phyloP scores from a whole-genome alignment of 2,797 vertebrate genomes.

The Acanthornis magna region DNA sequence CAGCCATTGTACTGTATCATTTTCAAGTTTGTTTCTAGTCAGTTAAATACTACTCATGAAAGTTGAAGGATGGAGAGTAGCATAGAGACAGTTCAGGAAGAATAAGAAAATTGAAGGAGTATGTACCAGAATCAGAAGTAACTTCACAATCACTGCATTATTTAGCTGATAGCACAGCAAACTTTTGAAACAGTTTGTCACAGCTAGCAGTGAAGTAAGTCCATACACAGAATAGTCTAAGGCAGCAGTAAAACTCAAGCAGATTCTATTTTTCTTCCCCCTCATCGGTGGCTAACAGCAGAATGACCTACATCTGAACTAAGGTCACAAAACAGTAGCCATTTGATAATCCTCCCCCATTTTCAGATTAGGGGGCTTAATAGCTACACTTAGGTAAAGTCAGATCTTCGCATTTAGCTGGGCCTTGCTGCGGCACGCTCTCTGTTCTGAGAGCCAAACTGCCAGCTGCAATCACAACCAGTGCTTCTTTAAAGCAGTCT shows the following conservation, averaged over 20 bases:
- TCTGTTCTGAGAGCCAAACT: background rate
- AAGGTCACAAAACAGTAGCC: background rate
- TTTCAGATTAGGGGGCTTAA: constrained; percentile 4
- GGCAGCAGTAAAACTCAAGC: background rate
- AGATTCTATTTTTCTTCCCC: background rate
- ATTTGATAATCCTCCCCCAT: background rate
- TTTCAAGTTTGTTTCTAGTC: background rate
- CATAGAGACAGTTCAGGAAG: background rate
- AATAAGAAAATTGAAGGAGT: background rate
- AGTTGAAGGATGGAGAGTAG: background rate
- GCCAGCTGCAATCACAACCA: background rate
- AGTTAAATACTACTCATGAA: background rate
- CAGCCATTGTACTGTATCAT: background rate
- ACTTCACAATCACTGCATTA: background rate
- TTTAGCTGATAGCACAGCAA: background rate
- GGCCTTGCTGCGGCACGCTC: background rate
- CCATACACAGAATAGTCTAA: background rate
- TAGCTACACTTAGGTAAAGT: background rate
- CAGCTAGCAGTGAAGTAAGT: background rate
- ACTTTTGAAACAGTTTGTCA: background rate
- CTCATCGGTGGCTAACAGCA: background rate
- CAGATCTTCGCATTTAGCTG: background rate
- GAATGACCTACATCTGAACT: background rate
- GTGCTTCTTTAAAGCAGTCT: background rate
- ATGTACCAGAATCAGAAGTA: background rate